Conservation (phyloP, 2,113 vertebrate species). For the Antechinus flavipes region DNA sequence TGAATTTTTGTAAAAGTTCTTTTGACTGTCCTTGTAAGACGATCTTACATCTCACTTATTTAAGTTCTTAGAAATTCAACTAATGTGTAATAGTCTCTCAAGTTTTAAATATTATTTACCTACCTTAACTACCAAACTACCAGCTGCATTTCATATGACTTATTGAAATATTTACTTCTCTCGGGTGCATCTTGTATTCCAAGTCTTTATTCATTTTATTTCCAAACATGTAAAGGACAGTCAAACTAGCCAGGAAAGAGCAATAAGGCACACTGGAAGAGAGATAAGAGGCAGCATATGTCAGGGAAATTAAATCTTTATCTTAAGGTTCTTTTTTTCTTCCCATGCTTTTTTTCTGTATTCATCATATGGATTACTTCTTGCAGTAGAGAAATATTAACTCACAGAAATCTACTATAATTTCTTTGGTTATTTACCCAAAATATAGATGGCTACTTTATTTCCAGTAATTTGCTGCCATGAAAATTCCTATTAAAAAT, state of each 20-base stretch:
- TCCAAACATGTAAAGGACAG: not conserved
- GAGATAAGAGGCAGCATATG: not conserved
- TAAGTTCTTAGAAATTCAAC: not conserved
- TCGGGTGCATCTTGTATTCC: slow-evolving; percentile 14
- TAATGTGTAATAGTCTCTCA: slow-evolving; percentile 18
- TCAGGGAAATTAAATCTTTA: not conserved
- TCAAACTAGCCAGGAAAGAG: not conserved
- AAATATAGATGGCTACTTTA: too few relatives aligned
- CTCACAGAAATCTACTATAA: too few relatives aligned
- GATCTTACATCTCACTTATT: not conserved
- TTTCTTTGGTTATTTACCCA: too few relatives aligned
- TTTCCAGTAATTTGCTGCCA: too few relatives aligned
- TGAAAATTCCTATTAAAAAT: too few relatives aligned
- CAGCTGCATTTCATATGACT: not conserved
- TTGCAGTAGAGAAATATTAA: too few relatives aligned
- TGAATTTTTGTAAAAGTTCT: slow-evolving; percentile 24
- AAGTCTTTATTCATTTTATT: slow-evolving; percentile 28
- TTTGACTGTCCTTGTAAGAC: not conserved
- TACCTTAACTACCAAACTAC: too few relatives aligned
- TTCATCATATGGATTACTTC: too few relatives aligned
- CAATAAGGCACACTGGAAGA: not conserved
- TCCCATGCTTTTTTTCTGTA: too few relatives aligned
- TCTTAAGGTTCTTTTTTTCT: not conserved
- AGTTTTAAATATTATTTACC: not conserved
- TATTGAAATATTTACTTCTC: not conserved